phyloP scores from a whole-genome alignment of 1,140 invertebrate species.

The Protaetia brevitarsis region DNA sequence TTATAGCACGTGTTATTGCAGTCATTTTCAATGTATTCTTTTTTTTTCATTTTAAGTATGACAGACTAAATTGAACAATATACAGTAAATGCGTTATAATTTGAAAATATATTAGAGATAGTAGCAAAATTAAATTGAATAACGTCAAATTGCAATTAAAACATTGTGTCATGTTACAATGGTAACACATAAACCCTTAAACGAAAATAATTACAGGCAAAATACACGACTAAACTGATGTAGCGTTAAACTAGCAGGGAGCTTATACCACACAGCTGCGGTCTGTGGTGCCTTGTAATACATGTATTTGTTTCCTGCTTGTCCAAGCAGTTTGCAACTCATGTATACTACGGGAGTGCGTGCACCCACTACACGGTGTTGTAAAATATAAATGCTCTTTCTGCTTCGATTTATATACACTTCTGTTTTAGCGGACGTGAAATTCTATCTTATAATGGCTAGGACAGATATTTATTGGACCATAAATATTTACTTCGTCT shows the following conservation, averaged over 20 bases:
- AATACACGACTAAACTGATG: background rate
- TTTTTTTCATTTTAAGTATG: too few species aligned
- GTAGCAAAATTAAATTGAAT: too few species aligned
- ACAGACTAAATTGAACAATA: too few species aligned
- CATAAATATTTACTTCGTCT: background rate
- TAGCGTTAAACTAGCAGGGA: background rate
- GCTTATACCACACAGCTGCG: slow-evolving; percentile 1
- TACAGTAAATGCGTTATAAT: too few species aligned
- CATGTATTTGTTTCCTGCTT: slow-evolving; percentile 9
- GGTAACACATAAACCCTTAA: background rate
- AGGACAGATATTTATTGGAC: background rate
- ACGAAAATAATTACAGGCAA: background rate
- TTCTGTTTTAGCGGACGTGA: background rate
- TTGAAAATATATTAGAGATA: too few species aligned
- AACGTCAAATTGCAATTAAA: too few species aligned
- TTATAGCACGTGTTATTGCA: too few species aligned
- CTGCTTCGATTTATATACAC: background rate
- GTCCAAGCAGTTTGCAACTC: background rate
- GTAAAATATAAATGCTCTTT: background rate
- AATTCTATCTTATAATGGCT: background rate
- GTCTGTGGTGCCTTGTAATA: background rate
- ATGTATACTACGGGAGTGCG: background rate
- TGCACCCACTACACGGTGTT: background rate
- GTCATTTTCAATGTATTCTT: too few species aligned
- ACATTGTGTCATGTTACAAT: too few species aligned